phyloP scores from a whole-genome alignment of 2,888 invertebrate genomes.

The Glaucopsyche alexis region DNA sequence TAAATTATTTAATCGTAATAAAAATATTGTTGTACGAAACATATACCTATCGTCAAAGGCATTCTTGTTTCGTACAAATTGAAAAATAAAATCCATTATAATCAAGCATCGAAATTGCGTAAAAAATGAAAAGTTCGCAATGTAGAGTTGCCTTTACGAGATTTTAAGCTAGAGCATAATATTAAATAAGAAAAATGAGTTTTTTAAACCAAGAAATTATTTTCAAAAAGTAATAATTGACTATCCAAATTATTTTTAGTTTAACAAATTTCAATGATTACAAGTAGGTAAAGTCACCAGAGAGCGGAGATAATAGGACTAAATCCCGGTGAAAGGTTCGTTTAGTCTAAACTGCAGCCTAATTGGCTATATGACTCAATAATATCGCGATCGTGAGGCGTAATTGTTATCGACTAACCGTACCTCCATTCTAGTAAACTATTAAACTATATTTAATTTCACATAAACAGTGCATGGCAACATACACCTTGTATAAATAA shows the following conservation, averaged over 20 bases:
- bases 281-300: not conserved
- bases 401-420: conserved; percentile 54
- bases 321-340: conserved; percentile 5
- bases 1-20: too few relatives aligned
- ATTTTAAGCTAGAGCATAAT: too few relatives aligned
- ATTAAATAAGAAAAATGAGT: too few relatives aligned
- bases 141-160: too few relatives aligned
- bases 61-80: too few relatives aligned
- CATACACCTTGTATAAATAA: conserved; percentile 66
- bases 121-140: too few relatives aligned
- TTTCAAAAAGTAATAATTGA: not conserved
- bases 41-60: too few relatives aligned
- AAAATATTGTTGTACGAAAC: too few relatives aligned
- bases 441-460: conserved; percentile 74
- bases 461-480: conserved; percentile 67
- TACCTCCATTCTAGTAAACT: conserved; percentile 63
- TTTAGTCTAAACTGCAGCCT: not conserved
- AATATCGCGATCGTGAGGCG: conserved; percentile 32
- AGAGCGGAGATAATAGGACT: not conserved
- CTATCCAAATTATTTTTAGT: not conserved
- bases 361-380: conserved; percentile 31
- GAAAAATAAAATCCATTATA: too few relatives aligned
- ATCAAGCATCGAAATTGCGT: too few relatives aligned
- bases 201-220: too few relatives aligned
- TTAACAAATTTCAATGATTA: not conserved